Evolutionary conservation across 2,888 invertebrate species (phyloP).

Genomic region (Acholoe squamosa): DNA sequence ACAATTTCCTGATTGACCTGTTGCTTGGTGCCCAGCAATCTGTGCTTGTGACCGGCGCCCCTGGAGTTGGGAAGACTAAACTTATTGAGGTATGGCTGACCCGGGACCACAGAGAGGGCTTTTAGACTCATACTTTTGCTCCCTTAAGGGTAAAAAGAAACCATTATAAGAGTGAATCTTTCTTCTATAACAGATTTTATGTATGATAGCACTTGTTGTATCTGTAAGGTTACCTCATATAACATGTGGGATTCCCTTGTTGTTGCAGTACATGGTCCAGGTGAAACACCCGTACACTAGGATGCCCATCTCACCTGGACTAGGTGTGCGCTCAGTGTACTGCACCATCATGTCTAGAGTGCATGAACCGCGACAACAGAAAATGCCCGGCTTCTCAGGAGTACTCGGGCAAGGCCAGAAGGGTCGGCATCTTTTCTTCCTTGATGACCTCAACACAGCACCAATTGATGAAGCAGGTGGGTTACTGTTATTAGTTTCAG

Average conservation of each 20-base stretch:
- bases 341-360: slow-evolving; percentile 74
- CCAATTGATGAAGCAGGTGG: slow-evolving; percentile 2
- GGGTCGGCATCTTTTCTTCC: slow-evolving; percentile 78
- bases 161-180: too few relatives aligned
- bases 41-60: slow-evolving; percentile 79
- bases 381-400: slow-evolving; percentile 53
- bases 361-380: slow-evolving; percentile 71
- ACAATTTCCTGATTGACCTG: slow-evolving; percentile 77
- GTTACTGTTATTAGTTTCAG: neutral
- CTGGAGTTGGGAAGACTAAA: slow-evolving; percentile 81
- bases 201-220: neutral
- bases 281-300: slow-evolving; percentile 75
- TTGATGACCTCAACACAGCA: slow-evolving; percentile 81
- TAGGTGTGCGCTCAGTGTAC: slow-evolving; percentile 71
- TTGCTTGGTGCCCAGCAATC: slow-evolving; percentile 76
- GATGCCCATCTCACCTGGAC: slow-evolving; percentile 77
- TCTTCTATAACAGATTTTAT: neutral
- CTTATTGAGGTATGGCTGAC: slow-evolving; percentile 76
- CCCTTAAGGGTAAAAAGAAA: too few relatives aligned
- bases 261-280: slow-evolving; percentile 75
- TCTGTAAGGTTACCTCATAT: too few relatives aligned
- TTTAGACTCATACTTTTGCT: too few relatives aligned
- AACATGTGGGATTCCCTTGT: too few relatives aligned
- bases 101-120: too few relatives aligned
- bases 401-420: slow-evolving; percentile 35